Evolutionary conservation across 2,113 vertebrate species (phyloP).

Genomic region (Hydrolagus affinis): DNA sequence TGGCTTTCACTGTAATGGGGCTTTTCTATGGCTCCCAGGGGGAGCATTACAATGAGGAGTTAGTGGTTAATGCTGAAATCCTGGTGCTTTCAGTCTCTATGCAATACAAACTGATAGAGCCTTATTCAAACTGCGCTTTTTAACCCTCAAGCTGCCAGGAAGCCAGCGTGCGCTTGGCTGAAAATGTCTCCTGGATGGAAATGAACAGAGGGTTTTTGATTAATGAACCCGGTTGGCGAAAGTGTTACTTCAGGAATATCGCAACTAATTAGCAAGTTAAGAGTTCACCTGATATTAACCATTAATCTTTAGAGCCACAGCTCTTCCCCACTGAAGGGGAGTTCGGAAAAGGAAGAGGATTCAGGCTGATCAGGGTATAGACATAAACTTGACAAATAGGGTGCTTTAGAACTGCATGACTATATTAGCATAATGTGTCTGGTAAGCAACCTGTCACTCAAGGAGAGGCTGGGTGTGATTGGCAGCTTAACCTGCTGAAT

Average conservation of each 20-base stretch:
- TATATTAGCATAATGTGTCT: constrained; percentile 62
- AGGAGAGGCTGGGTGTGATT: constrained; percentile 67
- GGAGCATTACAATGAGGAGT: constrained; percentile 23
- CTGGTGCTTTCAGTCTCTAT: neutral
- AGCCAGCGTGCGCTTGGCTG: neutral
- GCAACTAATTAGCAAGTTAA: constrained; percentile 28
- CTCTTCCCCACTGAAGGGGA: neutral
- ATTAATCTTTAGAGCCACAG: neutral
- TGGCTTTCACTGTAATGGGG: constrained; percentile 31
- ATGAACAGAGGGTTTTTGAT: neutral
- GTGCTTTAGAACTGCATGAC: constrained; percentile 62
- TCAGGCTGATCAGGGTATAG: constrained; percentile 51
- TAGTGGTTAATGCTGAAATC: constrained; percentile 25
- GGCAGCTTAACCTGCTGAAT: constrained; percentile 63
- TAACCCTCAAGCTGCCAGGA: neutral
- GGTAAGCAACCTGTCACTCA: constrained; percentile 69
- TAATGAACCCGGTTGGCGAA: constrained; percentile 8
- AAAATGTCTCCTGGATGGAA: neutral
- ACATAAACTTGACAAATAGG: constrained; percentile 66
- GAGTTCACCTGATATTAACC: constrained; percentile 15
- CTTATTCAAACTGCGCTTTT: neutral
- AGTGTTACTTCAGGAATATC: constrained; percentile 17
- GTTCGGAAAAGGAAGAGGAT: constrained; percentile 12
- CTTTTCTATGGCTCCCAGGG: constrained; percentile 15
- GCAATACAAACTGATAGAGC: neutral